Evolutionary conservation across 2,888 invertebrate genomes (phyloP), one percentile per base, ranked within the genome.

Genomic region (Trissoscelio sp.): DNA sequence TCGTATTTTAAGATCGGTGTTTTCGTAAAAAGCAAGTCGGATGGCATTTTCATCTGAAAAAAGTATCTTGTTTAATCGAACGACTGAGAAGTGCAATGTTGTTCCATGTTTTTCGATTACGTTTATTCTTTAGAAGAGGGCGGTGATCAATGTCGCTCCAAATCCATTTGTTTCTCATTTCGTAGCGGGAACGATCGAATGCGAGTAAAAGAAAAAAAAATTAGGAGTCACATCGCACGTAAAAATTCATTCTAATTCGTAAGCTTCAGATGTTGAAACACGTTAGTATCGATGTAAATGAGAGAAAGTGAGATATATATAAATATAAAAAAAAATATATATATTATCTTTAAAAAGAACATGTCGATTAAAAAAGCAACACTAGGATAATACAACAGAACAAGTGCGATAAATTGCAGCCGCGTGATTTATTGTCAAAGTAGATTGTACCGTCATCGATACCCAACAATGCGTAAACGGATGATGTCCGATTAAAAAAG

Each of bases 231-330:
- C 78, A 62, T 78, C 60, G 67, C 77, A 77, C 81, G 34, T 69
- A 67, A 73, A 58, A 64, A 62, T 60, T 72, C 72, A 69, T 73
- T 81, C 73, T 78, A 74, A 75, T 77, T 66, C 64, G 66, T 60
- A 81, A 81, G 80, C 75, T 80, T 79, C 73, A 75, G 69, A 80
- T 80, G 74, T 74, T 80, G 80, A 80, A 77, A 74, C 73, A 79
- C 79, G 24, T 79, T 74, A 74, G 72, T 81, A 72, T 81, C 64
- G 60, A 77, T 79, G 77, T 77, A 81, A 66, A 81, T 81, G 81
- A 77, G 66, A 81, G 66, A 77, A 66, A 72, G 60, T 60, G 72
- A 81, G 72, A 72, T 60, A 79, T 69, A 77, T 74, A 66, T 74
- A 69, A 22, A 67, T 53, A 55, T 46, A 79, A 58, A 66, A n/a